phyloP scores from a whole-genome alignment of 2,888 invertebrate genomes.

The Agrilus mali region DNA sequence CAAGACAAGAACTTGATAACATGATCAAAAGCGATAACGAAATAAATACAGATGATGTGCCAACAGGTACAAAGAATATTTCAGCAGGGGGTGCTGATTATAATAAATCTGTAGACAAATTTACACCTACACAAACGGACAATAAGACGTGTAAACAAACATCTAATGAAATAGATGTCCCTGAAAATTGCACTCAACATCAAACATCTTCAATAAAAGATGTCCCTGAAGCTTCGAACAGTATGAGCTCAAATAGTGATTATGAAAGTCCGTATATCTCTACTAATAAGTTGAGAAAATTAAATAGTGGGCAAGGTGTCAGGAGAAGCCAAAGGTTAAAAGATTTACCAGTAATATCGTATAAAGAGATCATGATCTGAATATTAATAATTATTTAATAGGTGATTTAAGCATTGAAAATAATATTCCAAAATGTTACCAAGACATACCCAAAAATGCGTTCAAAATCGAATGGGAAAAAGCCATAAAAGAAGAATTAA shows the following conservation, averaged over 20 bases:
- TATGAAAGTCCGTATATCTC: slow-evolving; percentile 2
- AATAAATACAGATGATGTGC: neutral
- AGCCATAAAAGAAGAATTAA: slow-evolving; percentile 2
- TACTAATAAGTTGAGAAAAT: neutral
- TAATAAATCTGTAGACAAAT: neutral
- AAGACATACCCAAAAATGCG: neutral
- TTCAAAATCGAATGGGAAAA: slow-evolving; percentile 1
- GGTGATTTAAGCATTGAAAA: neutral
- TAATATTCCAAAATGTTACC: slow-evolving; percentile 1
- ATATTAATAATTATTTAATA: slow-evolving; percentile 1
- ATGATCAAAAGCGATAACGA: neutral
- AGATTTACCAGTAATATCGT: neutral
- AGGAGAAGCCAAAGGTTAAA: neutral
- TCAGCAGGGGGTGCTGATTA: neutral
- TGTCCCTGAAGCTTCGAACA: neutral
- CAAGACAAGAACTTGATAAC: slow-evolving; percentile 4
- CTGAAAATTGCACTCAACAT: neutral
- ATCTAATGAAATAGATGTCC: neutral
- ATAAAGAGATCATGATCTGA: neutral
- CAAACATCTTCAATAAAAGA: neutral
- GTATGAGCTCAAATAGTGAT: slow-evolving; percentile 1
- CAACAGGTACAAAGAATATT: neutral
- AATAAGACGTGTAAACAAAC: slow-evolving; percentile 2
- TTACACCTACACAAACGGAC: neutral
- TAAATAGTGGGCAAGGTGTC: too few relatives aligned